A percentile compares a stretch with the other conserved stretches of the same genome.
These are phyloP conservation scores for Ovis canadensis DNA, from an alignment of 2,113 vertebrate species.

Conservation along the genomic window DNA sequence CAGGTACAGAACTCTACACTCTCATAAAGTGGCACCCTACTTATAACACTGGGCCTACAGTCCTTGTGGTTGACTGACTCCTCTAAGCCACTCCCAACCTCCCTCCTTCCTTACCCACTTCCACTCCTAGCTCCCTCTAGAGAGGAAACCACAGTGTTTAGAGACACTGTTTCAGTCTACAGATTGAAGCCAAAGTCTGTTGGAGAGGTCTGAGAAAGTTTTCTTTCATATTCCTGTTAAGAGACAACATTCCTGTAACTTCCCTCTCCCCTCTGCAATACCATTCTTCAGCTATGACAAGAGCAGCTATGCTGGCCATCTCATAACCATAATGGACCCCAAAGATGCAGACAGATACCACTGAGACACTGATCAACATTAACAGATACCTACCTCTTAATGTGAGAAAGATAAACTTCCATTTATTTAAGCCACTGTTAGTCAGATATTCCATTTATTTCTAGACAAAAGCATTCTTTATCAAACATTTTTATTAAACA, in stretches of 20 bases:
- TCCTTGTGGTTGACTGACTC: background rate
- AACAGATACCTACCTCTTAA: background rate
- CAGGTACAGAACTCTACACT: background rate
- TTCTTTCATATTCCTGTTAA: background rate
- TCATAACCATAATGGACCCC: background rate
- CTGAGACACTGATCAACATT: background rate
- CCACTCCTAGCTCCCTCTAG: background rate
- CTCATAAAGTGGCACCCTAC: background rate
- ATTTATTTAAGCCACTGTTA: background rate
- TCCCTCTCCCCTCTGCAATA: background rate
- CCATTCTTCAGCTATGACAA: background rate
- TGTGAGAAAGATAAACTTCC: background rate
- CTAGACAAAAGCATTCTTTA: background rate
- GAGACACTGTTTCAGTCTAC: background rate
- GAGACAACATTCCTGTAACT: background rate
- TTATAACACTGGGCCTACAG: background rate
- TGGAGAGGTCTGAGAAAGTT: background rate
- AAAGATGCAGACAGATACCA: background rate
- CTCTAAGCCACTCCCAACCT: background rate
- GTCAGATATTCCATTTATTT: background rate
- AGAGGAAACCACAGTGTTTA: background rate
- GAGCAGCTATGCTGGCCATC: background rate
- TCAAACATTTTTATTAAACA: background rate
- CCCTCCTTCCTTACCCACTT: background rate
- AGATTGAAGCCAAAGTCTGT: background rate